Conservation (phyloP, 64 coral and sea anemone genomes). For the Acropora tenuis region DNA sequence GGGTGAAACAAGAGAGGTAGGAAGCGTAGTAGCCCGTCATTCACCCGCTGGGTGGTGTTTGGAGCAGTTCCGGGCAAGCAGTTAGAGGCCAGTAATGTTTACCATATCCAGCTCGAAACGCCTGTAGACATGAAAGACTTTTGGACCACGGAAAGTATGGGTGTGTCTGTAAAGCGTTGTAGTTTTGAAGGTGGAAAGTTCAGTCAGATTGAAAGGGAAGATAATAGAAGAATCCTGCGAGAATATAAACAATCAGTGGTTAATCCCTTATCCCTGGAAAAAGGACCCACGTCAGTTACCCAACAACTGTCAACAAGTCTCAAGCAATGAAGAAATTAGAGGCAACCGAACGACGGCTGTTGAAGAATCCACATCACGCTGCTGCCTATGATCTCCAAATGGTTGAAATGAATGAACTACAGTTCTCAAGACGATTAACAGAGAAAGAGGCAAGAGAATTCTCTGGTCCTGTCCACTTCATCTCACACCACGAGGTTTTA, state of each 20-base stretch:
- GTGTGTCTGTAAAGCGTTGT: constrained; percentile 38
- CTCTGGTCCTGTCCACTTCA: constrained; percentile 53
- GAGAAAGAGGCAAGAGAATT: constrained; percentile 24
- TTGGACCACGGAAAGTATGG: constrained; percentile 69
- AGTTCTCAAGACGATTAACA: constrained; percentile 49
- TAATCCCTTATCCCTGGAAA: constrained; percentile 47
- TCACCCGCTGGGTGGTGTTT: constrained; percentile 68
- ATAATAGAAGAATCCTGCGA: neutral
- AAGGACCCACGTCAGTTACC: constrained; percentile 16
- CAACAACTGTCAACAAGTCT: constrained; percentile 18
- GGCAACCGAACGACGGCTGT: constrained; percentile 22
- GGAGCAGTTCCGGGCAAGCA: constrained; percentile 5
- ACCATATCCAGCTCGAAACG: neutral
- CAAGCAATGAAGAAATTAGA: constrained; percentile 22
- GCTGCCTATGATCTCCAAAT: constrained; percentile 53
- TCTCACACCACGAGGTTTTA: constrained; percentile 48
- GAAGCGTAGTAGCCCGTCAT: constrained; percentile 42
- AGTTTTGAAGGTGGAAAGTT: constrained; percentile 51
- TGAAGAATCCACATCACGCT: constrained; percentile 33
- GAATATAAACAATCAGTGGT: constrained; percentile 20
- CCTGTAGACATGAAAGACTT: constrained; percentile 50
- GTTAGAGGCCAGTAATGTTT: constrained; percentile 21
- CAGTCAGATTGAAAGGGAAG: constrained; percentile 41
- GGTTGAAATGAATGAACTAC: constrained; percentile 44
- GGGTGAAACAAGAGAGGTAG: constrained; percentile 42